These are phyloP conservation scores for Pseudolaguvia tuberculata DNA, from an alignment of 2,113 vertebrate species.

Conservation along the genomic window DNA sequence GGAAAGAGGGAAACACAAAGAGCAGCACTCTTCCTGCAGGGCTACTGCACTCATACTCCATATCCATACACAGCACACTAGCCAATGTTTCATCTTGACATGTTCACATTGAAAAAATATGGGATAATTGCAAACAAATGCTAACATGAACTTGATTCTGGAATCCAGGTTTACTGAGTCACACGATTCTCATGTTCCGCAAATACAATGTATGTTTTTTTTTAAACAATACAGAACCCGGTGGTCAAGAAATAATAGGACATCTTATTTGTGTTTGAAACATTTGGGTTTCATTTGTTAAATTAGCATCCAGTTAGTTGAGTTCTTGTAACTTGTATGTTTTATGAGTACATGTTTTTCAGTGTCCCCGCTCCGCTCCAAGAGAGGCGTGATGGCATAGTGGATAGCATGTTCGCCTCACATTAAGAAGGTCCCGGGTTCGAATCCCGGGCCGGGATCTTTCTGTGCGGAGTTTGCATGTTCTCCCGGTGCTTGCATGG, in stretches of 20 bases:
- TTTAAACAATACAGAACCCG: conserved; percentile 29
- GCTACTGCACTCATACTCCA: conserved; percentile 10
- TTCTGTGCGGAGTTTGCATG: too few relatives aligned
- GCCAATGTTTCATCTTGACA: conserved; percentile 40
- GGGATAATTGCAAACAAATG: conserved; percentile 43
- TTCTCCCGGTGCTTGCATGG: too few relatives aligned
- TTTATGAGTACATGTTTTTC: neutral
- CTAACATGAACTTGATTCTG: conserved; percentile 26
- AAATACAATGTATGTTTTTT: conserved; percentile 27
- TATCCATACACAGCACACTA: conserved; percentile 21
- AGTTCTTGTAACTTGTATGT: conserved; percentile 2
- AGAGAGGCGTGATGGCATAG: too few relatives aligned
- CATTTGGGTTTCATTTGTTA: conserved; percentile 34
- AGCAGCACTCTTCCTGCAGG: conserved; percentile 5
- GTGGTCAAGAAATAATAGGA: conserved; percentile 26
- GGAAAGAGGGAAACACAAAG: neutral
- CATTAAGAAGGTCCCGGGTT: too few relatives aligned
- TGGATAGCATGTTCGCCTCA: too few relatives aligned
- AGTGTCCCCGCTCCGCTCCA: too few relatives aligned
- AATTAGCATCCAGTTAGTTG: conserved; percentile 30
- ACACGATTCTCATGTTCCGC: conserved; percentile 7
- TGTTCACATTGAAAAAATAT: conserved; percentile 40
- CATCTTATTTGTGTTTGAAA: conserved; percentile 23
- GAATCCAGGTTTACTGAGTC: conserved; percentile 33
- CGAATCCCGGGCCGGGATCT: too few relatives aligned